These are phyloP conservation scores for Agapornis canus DNA, from an alignment of 2,797 vertebrate genomes.

Conservation along the genomic window DNA sequence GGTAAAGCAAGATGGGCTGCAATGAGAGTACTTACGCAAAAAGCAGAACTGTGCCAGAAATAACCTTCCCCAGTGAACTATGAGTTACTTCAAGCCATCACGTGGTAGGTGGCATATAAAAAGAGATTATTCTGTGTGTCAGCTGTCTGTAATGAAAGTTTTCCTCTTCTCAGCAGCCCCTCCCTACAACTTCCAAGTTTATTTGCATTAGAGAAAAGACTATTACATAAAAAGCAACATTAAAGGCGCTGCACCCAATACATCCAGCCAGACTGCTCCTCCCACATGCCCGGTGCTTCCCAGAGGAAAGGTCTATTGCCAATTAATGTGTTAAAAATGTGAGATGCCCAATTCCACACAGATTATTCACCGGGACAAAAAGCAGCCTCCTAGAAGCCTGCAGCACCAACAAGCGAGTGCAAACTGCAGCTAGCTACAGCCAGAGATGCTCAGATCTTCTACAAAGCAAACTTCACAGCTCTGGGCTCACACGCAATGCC, in stretches of 20 bases:
- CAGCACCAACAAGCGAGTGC: background rate
- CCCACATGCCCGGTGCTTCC: background rate
- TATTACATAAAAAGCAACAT: conserved; percentile 19
- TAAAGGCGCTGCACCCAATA: background rate
- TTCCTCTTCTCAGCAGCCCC: conserved; percentile 5
- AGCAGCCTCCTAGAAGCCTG: rapidly evolving
- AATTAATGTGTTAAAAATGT: background rate
- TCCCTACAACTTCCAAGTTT: conserved; percentile 14
- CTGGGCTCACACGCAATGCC: background rate
- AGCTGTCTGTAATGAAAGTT: conserved; percentile 44
- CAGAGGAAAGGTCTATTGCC: background rate
- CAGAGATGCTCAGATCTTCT: background rate
- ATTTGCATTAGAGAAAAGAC: conserved; percentile 27
- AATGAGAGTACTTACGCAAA: background rate
- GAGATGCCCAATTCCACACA: background rate
- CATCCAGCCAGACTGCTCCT: conserved; percentile 21
- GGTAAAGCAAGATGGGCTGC: background rate
- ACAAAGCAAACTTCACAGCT: background rate
- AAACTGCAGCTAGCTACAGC: background rate
- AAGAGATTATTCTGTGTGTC: conserved; percentile 15
- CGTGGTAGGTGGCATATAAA: background rate
- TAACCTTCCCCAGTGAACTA: conserved; percentile 42
- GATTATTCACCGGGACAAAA: background rate
- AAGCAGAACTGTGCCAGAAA: conserved; percentile 18
- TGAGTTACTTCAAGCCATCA: conserved; percentile 23